These are phyloP conservation scores for Epinotia demarniana DNA, from an alignment of 2,888 invertebrate genomes.

Conservation along the genomic window DNA sequence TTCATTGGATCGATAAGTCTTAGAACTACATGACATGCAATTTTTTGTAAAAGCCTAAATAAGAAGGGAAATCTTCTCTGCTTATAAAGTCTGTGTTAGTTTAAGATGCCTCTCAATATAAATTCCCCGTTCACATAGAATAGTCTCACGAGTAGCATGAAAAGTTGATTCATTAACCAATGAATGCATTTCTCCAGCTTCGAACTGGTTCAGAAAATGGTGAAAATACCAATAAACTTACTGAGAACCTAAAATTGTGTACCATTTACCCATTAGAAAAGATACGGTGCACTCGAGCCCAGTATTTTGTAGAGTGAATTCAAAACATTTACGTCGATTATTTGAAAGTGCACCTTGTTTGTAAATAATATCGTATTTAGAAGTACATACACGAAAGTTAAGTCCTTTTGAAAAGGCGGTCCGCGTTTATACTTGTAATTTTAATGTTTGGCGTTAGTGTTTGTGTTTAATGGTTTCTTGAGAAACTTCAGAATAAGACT, in stretches of 20 bases:
- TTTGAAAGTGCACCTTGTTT: neutral
- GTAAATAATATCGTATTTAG: neutral
- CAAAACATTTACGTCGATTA: neutral
- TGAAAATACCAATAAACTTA: neutral
- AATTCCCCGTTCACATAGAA: neutral
- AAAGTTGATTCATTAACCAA: neutral
- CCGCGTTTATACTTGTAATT: neutral
- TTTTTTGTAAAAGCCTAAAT: neutral
- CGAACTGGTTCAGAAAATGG: neutral
- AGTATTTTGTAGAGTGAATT: neutral
- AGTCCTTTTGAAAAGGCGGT: neutral
- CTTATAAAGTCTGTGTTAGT: neutral
- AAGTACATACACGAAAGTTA: neutral
- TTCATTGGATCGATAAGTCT: neutral
- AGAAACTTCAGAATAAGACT: conserved; percentile 60
- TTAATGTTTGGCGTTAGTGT: neutral
- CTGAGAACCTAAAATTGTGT: neutral
- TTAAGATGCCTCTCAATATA: neutral
- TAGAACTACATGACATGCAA: neutral
- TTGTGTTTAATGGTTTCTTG: conserved; percentile 12
- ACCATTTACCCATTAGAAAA: neutral
- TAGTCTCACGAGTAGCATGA: neutral
- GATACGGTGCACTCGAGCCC: neutral
- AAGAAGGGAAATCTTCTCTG: neutral
- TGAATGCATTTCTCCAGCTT: neutral